A percentile compares a stretch with the other conserved stretches of the same genome.
phyloP scores from a whole-genome alignment of 2,113 vertebrate genomes.

The Tragelaphus scriptus region DNA sequence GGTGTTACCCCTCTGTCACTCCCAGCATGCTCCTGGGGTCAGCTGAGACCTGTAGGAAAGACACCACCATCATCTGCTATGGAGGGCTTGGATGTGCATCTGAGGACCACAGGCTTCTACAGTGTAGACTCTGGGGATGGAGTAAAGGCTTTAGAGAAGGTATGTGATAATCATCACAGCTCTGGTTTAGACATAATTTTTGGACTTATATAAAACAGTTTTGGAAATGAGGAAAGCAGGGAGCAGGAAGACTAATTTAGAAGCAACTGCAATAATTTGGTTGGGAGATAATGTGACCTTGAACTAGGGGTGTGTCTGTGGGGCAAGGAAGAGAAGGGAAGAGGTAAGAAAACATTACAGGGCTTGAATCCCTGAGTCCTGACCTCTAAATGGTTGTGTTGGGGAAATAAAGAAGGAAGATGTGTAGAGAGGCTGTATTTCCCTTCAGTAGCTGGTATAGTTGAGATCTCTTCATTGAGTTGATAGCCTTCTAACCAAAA shows the following conservation, averaged over 20 bases:
- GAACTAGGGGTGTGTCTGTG: neutral
- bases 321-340: neutral
- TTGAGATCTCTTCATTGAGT: neutral
- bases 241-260: neutral
- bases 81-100: neutral
- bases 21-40: neutral
- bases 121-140: neutral
- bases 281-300: neutral
- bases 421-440: neutral
- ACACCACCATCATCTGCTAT: accelerated
- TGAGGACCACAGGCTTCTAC: neutral
- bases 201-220: neutral
- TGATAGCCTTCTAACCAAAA: neutral
- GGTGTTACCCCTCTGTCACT: neutral
- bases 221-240: neutral
- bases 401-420: neutral
- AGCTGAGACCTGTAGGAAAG: neutral
- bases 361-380: neutral
- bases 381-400: neutral
- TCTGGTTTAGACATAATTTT: neutral
- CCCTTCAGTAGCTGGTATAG: neutral
- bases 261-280: neutral
- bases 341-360: neutral
- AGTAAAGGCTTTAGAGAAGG: neutral
- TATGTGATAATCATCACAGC: neutral